Conservation (phyloP, 1,140 invertebrate genomes). For the Pogonognathellus flavescens region DNA sequence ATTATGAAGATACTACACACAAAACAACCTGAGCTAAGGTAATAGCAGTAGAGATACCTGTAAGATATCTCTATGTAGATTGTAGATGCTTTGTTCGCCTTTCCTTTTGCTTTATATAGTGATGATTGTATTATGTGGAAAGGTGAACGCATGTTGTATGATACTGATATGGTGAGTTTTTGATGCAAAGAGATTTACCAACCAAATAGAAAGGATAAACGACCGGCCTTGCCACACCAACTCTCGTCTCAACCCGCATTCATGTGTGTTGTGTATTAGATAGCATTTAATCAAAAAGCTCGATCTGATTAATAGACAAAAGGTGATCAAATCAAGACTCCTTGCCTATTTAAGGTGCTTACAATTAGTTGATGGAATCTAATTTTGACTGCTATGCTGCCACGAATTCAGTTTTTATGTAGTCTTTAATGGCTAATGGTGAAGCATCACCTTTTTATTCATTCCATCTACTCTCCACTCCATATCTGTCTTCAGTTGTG, state of each 20-base stretch:
- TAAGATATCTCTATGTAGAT: too few species aligned
- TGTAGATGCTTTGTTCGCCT: neutral
- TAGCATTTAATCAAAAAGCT: neutral
- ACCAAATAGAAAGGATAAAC: slow-evolving; percentile 36
- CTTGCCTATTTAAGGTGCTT: slow-evolving; percentile 30
- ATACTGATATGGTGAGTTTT: neutral
- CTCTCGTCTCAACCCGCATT: neutral
- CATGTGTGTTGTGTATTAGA: neutral
- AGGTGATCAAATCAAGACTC: slow-evolving; percentile 29
- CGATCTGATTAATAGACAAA: slow-evolving; percentile 27
- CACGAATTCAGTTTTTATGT: neutral
- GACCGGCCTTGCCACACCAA: slow-evolving; percentile 51
- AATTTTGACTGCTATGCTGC: slow-evolving; percentile 22
- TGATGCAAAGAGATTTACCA: neutral
- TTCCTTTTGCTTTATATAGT: neutral
- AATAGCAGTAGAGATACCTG: too few species aligned
- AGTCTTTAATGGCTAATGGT: too few species aligned
- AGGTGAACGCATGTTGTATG: neutral
- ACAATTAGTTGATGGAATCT: slow-evolving; percentile 10
- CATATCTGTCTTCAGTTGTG: neutral
- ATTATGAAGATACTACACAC: too few species aligned
- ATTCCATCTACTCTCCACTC: neutral
- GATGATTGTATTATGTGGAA: neutral
- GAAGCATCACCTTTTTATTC: too few species aligned
- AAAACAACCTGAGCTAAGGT: too few species aligned